Conservation (phyloP, 2,797 vertebrate genomes). For the Melanotaenia trifasciata region DNA sequence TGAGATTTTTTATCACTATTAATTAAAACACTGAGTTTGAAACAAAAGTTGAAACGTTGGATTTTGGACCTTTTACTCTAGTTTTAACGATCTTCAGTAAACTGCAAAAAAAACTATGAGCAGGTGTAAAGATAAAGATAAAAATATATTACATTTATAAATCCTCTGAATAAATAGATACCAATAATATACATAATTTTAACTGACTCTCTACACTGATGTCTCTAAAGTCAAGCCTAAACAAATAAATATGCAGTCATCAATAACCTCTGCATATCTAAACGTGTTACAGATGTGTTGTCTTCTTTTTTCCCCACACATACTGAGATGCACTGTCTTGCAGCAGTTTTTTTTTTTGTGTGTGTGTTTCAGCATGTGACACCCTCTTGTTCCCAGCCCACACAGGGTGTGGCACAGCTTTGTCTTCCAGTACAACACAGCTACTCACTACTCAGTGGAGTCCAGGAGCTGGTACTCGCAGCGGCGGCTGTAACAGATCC, state of each 20-base stretch:
- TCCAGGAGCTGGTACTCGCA: constrained; percentile 87
- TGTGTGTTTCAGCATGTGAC: constrained; percentile 11
- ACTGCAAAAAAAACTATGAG: not conserved
- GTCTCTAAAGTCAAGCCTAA: no score
- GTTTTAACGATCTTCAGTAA: no score
- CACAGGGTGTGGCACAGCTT: constrained; percentile 7
- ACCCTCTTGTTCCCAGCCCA: not conserved
- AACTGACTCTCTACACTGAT: not conserved
- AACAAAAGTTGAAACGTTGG: not conserved
- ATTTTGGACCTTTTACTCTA: no score
- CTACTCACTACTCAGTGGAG: constrained; percentile 87
- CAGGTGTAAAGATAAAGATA: no score
- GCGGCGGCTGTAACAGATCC: constrained; percentile 81
- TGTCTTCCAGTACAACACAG: not conserved
- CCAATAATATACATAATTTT: no score
- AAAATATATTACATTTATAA: not conserved
- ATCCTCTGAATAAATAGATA: not conserved
- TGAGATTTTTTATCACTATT: not conserved
- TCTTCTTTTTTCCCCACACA: not conserved
- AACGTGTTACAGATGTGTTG: not conserved
- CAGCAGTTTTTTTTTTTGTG: not conserved
- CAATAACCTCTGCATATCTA: not conserved
- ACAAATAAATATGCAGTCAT: not conserved
- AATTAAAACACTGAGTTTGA: not conserved
- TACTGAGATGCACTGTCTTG: not conserved